These are phyloP conservation scores for Leucophora obtusa DNA, from an alignment of 2,888 invertebrate species.

Conservation along the genomic window DNA sequence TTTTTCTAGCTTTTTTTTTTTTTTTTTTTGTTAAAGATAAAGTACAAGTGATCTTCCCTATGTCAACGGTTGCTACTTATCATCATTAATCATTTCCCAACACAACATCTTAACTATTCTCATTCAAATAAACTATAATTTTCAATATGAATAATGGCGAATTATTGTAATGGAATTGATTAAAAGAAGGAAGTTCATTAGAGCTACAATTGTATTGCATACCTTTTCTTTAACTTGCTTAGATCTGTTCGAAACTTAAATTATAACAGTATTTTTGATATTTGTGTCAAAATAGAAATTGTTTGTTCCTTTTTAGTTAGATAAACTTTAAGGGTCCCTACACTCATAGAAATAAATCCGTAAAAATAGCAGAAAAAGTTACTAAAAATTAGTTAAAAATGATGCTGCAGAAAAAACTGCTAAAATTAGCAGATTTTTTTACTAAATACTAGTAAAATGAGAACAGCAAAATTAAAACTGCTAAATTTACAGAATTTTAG, in stretches of 20 bases:
- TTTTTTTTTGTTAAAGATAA: constrained; percentile 16
- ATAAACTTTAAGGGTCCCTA: no score
- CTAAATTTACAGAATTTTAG: no score
- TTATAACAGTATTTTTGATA: background rate
- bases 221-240: background rate
- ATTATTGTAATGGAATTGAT: constrained; percentile 16
- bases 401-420: no score
- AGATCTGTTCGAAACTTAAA: background rate
- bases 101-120: constrained; percentile 41
- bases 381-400: no score
- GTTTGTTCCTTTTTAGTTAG: background rate
- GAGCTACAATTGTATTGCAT: background rate
- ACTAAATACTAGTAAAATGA: no score
- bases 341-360: no score
- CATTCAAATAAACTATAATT: constrained; percentile 36
- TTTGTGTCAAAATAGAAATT: background rate
- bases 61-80: constrained; percentile 67
- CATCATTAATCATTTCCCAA: constrained; percentile 66
- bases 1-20: background rate
- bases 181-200: constrained; percentile 48
- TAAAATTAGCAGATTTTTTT: no score
- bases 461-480: no score
- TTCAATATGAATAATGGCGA: constrained; percentile 36
- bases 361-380: no score
- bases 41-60: constrained; percentile 66